Evolutionary conservation across 2,797 vertebrate species (phyloP).

Genomic region (Microhierax caerulescens): DNA sequence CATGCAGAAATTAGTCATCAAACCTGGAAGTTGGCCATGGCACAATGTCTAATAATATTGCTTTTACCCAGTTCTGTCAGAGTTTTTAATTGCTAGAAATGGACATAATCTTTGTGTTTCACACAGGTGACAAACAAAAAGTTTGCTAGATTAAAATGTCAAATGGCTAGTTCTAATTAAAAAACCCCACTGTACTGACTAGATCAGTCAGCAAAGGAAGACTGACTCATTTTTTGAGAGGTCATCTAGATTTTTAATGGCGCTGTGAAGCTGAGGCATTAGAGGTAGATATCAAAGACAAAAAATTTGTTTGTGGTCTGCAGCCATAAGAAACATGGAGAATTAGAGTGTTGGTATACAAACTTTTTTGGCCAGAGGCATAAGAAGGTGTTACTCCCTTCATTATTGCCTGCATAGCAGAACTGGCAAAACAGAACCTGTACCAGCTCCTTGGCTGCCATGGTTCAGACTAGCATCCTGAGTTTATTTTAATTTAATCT

Average conservation of each 20-base stretch:
- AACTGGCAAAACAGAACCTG: background rate
- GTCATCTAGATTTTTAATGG: background rate
- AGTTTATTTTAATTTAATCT: background rate
- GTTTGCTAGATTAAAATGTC: background rate
- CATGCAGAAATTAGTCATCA: slow-evolving; percentile 63
- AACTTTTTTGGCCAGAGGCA: background rate
- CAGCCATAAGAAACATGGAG: background rate
- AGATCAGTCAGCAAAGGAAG: background rate
- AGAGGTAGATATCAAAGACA: background rate
- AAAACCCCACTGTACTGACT: background rate
- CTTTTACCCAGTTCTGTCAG: background rate
- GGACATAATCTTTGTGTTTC: background rate
- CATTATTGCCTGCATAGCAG: background rate
- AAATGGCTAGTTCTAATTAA: background rate
- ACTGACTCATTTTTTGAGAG: background rate
- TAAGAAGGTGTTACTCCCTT: background rate
- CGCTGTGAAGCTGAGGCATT: background rate
- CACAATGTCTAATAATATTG: background rate
- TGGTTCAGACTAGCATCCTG: background rate
- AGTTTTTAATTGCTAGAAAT: slow-evolving; percentile 29
- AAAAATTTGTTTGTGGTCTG: background rate
- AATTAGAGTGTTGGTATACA: background rate
- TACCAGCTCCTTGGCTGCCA: background rate
- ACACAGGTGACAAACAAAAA: background rate
- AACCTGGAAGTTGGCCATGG: slow-evolving; percentile 37